Conservation (phyloP, 2,888 invertebrate genomes). For the Cephus nigrinus region DNA sequence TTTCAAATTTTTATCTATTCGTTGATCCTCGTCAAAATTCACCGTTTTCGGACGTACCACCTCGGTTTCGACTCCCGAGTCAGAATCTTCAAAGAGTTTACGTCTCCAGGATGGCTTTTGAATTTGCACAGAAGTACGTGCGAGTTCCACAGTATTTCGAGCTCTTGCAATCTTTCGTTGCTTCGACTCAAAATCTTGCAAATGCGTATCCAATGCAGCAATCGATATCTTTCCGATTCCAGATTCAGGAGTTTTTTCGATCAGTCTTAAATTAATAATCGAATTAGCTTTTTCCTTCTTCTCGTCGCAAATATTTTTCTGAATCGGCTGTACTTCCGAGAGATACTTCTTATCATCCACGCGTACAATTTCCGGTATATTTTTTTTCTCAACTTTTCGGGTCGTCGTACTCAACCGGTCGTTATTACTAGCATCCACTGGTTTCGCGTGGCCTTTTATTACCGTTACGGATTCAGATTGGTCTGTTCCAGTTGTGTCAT, state of each 20-base stretch:
- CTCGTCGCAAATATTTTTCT: neutral
- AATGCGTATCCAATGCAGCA: neutral
- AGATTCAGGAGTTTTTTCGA: neutral
- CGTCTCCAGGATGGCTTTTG: constrained; percentile 39
- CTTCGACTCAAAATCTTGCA: neutral
- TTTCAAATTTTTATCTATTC: neutral
- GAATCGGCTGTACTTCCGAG: neutral
- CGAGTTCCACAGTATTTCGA: constrained; percentile 27
- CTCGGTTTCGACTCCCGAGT: neutral
- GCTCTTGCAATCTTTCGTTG: constrained; percentile 15
- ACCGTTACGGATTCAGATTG: neutral
- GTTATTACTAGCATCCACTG: neutral
- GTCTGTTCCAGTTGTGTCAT: neutral
- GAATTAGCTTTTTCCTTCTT: neutral
- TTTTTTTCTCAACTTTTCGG: neutral
- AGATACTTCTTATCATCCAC: neutral
- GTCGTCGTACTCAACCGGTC: neutral
- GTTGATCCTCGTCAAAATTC: neutral
- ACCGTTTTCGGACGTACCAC: neutral
- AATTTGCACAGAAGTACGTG: constrained; percentile 10
- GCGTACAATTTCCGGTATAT: neutral
- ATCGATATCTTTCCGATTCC: neutral
- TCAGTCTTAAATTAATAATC: neutral
- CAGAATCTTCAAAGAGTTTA: constrained; percentile 35
- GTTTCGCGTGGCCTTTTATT: neutral